Conservation (phyloP, 64 coral and sea anemone species). For the Pocillopora verrucosa region DNA sequence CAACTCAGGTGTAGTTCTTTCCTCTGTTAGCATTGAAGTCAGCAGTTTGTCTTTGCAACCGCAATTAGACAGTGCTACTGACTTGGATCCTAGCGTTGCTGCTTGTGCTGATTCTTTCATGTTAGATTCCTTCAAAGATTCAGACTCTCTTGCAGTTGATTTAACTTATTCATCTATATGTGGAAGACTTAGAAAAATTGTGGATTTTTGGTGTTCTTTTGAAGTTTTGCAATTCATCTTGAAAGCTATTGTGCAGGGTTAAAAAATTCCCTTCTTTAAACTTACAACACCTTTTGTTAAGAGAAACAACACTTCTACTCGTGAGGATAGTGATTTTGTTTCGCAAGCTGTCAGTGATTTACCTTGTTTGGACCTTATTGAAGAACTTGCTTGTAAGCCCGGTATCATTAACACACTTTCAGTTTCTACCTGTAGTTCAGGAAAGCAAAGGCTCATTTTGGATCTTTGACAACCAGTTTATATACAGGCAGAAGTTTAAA, state of each 20-base stretch:
- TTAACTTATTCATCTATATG: too few relatives aligned
- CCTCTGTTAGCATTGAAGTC: too few relatives aligned
- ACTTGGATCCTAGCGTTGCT: too few relatives aligned
- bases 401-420: slow-evolving; percentile 32
- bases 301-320: not conserved
- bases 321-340: not conserved
- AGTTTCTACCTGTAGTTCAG: not conserved
- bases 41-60: too few relatives aligned
- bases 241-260: not conserved
- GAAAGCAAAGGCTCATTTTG: slow-evolving; percentile 23
- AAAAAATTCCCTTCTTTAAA: slow-evolving; percentile 23
- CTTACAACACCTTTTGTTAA: slow-evolving; percentile 3
- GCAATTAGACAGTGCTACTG: too few relatives aligned
- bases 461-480: slow-evolving; percentile 29
- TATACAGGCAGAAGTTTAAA: slow-evolving; percentile 32
- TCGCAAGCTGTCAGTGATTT: slow-evolving; percentile 9
- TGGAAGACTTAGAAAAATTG: too few relatives aligned
- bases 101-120: too few relatives aligned
- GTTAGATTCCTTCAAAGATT: too few relatives aligned
- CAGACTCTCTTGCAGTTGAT: too few relatives aligned
- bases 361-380: not conserved
- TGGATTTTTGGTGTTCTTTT: slow-evolving; percentile 16
- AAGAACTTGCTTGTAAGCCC: slow-evolving; percentile 7
- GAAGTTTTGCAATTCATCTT: slow-evolving; percentile 18
- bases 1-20: too few relatives aligned